Conservation (phyloP, 2,113 vertebrate genomes). For the Psilopsiagon aymara region DNA sequence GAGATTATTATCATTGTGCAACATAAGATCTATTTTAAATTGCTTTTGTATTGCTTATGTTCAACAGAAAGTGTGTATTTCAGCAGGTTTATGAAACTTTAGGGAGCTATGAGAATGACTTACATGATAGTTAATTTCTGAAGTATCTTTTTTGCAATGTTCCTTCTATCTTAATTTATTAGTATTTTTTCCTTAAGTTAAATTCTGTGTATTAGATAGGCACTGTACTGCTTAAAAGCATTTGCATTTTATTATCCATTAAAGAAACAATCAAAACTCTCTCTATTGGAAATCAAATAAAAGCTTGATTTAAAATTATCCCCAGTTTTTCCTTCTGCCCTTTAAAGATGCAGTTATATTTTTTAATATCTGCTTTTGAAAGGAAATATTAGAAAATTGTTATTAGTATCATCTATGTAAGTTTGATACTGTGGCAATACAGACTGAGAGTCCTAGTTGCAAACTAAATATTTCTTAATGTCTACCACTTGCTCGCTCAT, state of each 20-base stretch:
- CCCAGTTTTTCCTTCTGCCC: neutral
- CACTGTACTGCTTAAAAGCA: neutral
- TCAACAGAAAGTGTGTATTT: neutral
- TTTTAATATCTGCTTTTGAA: neutral
- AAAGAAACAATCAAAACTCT: neutral
- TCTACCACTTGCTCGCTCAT: neutral
- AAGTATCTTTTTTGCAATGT: neutral
- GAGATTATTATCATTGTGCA: neutral
- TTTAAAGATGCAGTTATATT: neutral
- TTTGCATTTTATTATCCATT: neutral
- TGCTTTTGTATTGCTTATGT: neutral
- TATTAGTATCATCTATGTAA: neutral
- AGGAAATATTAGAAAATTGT: neutral
- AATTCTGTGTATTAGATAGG: neutral
- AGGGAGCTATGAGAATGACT: neutral
- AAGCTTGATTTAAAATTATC: neutral
- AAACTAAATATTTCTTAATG: neutral
- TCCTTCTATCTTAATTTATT: neutral
- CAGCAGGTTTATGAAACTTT: neutral
- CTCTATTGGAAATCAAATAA: neutral
- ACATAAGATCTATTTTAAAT: constrained; percentile 13
- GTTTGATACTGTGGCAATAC: neutral
- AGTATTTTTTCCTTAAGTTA: neutral
- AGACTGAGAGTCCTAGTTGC: neutral
- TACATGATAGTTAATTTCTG: neutral